phyloP scores from a whole-genome alignment of 2,113 vertebrate species.

The Asarcornis scutulata region DNA sequence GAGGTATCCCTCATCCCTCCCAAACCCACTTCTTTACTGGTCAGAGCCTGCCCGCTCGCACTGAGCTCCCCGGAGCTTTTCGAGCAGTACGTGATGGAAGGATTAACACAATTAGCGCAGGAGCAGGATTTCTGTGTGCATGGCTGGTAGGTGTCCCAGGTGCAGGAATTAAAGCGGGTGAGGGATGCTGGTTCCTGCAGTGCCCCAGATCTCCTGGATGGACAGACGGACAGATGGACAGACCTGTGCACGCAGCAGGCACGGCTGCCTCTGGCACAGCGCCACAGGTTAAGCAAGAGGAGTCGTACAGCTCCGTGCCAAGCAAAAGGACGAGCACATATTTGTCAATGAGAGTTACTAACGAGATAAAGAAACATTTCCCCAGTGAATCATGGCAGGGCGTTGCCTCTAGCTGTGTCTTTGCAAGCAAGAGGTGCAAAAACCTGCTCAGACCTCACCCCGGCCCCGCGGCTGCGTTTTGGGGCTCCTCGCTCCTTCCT shows the following conservation, averaged over 20 bases:
- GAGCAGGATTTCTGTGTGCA: not conserved
- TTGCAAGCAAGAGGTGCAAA: not conserved
- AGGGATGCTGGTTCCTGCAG: too few relatives aligned
- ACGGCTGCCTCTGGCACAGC: not conserved
- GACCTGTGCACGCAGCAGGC: too few relatives aligned
- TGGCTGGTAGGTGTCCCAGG: not conserved
- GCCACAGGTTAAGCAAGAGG: accelerated
- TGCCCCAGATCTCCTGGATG: too few relatives aligned
- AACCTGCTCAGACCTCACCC: not conserved
- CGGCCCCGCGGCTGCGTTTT: not conserved
- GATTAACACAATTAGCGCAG: too few relatives aligned
- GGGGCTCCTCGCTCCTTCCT: too few relatives aligned
- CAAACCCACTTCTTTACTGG: not conserved
- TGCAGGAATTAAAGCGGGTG: not conserved
- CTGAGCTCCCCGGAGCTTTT: not conserved
- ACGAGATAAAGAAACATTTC: conserved; percentile 32
- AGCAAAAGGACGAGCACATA: not conserved
- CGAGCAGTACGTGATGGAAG: not conserved
- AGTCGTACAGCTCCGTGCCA: accelerated
- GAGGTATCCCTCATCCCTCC: not conserved
- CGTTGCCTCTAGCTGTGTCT: not conserved
- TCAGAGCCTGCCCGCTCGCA: not conserved
- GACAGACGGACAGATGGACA: too few relatives aligned
- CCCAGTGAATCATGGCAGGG: conserved; percentile 25
- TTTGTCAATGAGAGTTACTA: not conserved